Evolutionary conservation across 2,888 invertebrate genomes (phyloP).

Genomic region (Coelinius sp.): DNA sequence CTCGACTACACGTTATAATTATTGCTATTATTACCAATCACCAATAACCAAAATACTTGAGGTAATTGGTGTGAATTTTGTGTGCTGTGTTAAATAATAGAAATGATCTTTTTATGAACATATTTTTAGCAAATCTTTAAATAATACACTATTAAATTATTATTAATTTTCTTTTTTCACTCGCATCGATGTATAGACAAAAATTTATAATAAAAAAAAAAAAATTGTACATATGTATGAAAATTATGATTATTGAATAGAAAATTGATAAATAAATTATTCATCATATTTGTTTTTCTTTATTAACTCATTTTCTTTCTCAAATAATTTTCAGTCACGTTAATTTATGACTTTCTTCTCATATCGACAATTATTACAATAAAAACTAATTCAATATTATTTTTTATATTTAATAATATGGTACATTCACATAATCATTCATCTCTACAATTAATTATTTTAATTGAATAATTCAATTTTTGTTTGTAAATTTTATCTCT

Average conservation of each 20-base stretch:
- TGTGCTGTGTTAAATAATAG: neutral
- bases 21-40: slow-evolving; percentile 12
- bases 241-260: neutral
- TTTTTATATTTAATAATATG: slow-evolving; percentile 68
- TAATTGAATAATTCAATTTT: slow-evolving; percentile 54
- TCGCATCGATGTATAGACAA: neutral
- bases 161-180: slow-evolving; percentile 52
- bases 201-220: neutral
- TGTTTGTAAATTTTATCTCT: slow-evolving; percentile 57
- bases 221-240: neutral
- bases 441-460: slow-evolving; percentile 59
- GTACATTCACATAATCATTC: slow-evolving; percentile 65
- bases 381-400: slow-evolving; percentile 63
- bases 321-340: slow-evolving; percentile 45
- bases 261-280: neutral
- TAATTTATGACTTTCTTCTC: slow-evolving; percentile 37
- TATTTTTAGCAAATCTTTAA: slow-evolving; percentile 26
- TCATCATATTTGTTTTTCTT: neutral
- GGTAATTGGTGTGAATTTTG: neutral
- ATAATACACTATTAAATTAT: slow-evolving; percentile 67
- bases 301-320: slow-evolving; percentile 40
- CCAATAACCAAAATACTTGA: neutral
- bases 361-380: slow-evolving; percentile 62
- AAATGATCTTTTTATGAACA: neutral
- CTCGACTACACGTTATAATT: neutral